Conservation (phyloP, 2,888 invertebrate genomes). For the Junonia oenone region DNA sequence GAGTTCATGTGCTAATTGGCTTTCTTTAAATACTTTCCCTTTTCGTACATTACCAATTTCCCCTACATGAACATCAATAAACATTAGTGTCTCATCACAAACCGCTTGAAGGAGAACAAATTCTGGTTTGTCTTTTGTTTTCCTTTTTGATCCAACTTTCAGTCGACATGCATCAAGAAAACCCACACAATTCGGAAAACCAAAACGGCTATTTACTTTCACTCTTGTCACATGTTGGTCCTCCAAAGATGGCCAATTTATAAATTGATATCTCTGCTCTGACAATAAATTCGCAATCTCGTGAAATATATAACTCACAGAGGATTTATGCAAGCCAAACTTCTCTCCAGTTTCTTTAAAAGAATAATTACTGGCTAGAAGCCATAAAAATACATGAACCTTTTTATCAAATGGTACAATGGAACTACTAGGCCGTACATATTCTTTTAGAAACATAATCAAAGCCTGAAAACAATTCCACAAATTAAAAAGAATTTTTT, state of each 20-base stretch:
- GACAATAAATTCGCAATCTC: conserved; percentile 53
- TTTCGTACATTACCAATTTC: conserved; percentile 55
- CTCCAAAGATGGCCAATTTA: conserved; percentile 64
- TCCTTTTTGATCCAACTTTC: conserved; percentile 53
- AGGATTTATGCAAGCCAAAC: conserved; percentile 62
- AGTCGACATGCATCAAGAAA: conserved; percentile 65
- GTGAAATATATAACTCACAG: conserved; percentile 60
- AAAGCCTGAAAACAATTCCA: conserved; percentile 50
- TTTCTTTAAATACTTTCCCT: conserved; percentile 58
- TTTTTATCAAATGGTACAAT: conserved; percentile 59
- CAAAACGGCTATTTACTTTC: conserved; percentile 59
- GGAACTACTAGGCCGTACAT: conserved; percentile 41
- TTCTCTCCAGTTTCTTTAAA: conserved; percentile 57
- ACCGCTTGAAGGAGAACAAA: conserved; percentile 64
- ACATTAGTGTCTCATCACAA: conserved; percentile 64
- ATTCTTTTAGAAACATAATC: conserved; percentile 45
- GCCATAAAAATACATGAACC: conserved; percentile 63
- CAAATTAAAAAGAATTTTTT: no score
- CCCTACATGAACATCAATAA: conserved; percentile 60
- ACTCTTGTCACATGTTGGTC: conserved; percentile 66
- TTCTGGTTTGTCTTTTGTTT: conserved; percentile 45
- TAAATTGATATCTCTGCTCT: conserved; percentile 54
- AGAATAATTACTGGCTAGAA: conserved; percentile 55
- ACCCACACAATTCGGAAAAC: conserved; percentile 70
- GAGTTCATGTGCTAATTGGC: conserved; percentile 50